Base-by-base conservation (phyloP, 1,140 invertebrate genomes). In the Hypothenemus hampei region DNA sequence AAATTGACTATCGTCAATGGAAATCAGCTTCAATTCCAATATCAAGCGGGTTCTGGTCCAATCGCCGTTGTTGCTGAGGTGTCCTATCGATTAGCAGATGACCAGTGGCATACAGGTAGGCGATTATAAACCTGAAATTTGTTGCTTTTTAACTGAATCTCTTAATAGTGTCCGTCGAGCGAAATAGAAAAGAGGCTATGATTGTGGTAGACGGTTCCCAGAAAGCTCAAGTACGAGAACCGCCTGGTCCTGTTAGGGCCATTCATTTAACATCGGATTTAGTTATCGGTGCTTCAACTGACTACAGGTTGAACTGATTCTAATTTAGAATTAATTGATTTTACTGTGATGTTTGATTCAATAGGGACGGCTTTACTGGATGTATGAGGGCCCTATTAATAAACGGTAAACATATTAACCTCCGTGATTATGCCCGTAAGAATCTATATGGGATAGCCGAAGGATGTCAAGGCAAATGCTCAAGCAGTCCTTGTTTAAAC, bases 391-490 rank as follows among this genome's bases (percentile, higher is more conserved):
- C 92, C 0, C 70, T 98, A 13, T 73, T 95, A 57, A 78, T 98
- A 0, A 98, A 97, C 73, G 96, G 96, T 0, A 74, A 82, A 43
- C 78, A 90, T 15, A 81, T 93, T 20, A 90, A 98, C 71, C 76
- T 98, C 43, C 73, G 81, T 45, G 74, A 80, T 3, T 78, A 84
- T 54, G 87, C 89, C 0, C 75, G 79, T 33, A 72, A 78, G 57
- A 81, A 79, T n/a, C 48, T 83, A 4, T 88, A 87, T 60, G 92
- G 92, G 24, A 73, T 96, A 6, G 79, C 78, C 18, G 75, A 83
- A 61, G 93, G 89, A 3, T 98, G 95, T 75, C 73, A 85, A 49
- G 94, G 93, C n/a, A 93, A 91, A 70, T 98, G 95, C 72, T 77
- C 82, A 59, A 94, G 89, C 54, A 89, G 75, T 71, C 95, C 95